A percentile compares a stretch with the other conserved stretches of the same genome.
Evolutionary conservation across 2,888 invertebrate species (phyloP).

Genomic region (Agonum fuliginosum): DNA sequence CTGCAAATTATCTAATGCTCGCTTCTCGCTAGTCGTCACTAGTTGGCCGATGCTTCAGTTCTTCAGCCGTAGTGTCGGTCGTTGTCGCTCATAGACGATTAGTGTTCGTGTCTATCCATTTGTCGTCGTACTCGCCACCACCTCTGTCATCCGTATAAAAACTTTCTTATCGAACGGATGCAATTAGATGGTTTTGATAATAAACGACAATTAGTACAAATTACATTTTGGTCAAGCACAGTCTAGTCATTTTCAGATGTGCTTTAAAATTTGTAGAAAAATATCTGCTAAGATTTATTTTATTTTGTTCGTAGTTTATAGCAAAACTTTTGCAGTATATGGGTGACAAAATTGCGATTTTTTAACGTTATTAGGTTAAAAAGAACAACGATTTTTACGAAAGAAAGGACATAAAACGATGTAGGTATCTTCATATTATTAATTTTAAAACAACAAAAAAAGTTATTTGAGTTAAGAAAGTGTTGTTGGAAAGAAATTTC

Average conservation of each 20-base stretch:
- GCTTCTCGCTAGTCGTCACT: background rate
- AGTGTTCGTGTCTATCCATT: background rate
- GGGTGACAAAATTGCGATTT: conserved; percentile 4
- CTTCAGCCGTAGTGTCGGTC: background rate
- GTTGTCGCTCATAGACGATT: conserved; percentile 25
- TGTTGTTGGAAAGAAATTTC: conserved; percentile 41
- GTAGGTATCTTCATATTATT: conserved; percentile 33
- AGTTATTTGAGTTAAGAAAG: conserved; percentile 43
- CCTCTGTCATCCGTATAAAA: background rate
- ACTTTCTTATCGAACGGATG: background rate
- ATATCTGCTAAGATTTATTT: background rate
- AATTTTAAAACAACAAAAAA: conserved; percentile 35
- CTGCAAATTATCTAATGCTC: conserved; percentile 25
- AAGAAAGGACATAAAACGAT: conserved; percentile 32
- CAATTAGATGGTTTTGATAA: conserved; percentile 7
- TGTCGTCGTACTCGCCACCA: background rate
- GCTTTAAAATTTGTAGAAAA: background rate
- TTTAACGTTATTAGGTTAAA: conserved; percentile 12
- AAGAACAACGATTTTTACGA: background rate
- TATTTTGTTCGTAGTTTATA: background rate
- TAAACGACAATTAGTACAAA: background rate
- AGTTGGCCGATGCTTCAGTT: background rate
- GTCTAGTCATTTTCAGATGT: background rate
- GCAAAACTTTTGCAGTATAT: background rate
- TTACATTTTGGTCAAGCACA: background rate